Percentiles rank a stretch among this genome's conserved stretches.
These are phyloP conservation scores for Platichthys flesus DNA, from an alignment of 2,113 vertebrate species.

Conservation along the genomic window DNA sequence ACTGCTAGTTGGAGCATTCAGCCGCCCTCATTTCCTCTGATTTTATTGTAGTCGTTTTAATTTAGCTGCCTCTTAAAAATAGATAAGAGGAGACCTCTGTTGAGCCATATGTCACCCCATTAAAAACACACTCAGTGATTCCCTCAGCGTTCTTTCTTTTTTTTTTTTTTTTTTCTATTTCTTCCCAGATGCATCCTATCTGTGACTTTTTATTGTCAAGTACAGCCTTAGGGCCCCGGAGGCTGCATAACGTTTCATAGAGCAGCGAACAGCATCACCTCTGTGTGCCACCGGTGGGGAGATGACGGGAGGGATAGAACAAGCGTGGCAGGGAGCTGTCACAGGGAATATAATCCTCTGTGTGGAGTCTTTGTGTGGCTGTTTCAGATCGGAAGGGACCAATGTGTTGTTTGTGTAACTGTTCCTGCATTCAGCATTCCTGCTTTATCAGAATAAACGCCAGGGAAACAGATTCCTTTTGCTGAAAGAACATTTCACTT, in stretches of 20 bases:
- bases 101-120: slow-evolving; percentile 48
- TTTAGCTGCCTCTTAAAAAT: slow-evolving; percentile 38
- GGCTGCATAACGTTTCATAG: slow-evolving; percentile 51
- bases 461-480: slow-evolving; percentile 63
- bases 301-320: slow-evolving; percentile 29
- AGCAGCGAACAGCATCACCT: slow-evolving; percentile 57
- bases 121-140: slow-evolving; percentile 37
- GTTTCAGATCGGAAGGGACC: not conserved
- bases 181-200: slow-evolving; percentile 22
- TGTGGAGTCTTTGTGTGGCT: slow-evolving; percentile 47
- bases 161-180: slow-evolving; percentile 3
- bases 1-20: slow-evolving; percentile 18
- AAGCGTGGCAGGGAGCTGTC: slow-evolving; percentile 52
- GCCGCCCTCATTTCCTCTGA: slow-evolving; percentile 13
- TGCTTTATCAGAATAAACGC: slow-evolving; percentile 27
- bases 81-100: slow-evolving; percentile 47
- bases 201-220: slow-evolving; percentile 49
- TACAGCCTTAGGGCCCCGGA: slow-evolving; percentile 34
- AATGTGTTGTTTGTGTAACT: slow-evolving; percentile 11
- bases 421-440: not conserved
- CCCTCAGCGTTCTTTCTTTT: not conserved
- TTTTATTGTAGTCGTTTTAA: slow-evolving; percentile 50
- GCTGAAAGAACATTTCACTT: slow-evolving; percentile 56
- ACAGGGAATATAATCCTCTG: slow-evolving; percentile 56
- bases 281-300: slow-evolving; percentile 38